Evolutionary conservation across 2,797 vertebrate genomes (phyloP).

Genomic region (Channallabes apus): DNA sequence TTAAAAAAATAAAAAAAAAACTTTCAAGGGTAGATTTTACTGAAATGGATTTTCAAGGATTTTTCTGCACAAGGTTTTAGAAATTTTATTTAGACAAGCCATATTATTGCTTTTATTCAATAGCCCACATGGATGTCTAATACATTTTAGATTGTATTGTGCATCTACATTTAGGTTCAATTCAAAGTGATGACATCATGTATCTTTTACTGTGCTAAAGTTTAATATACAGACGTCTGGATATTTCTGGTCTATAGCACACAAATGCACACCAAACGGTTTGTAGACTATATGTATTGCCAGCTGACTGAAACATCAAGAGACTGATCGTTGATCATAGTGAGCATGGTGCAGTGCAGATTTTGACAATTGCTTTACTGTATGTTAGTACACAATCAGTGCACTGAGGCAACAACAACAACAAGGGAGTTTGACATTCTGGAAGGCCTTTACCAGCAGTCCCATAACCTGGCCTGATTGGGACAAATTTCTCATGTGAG

Average conservation of each 20-base stretch:
- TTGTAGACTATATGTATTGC: not conserved
- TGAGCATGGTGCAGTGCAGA: no score
- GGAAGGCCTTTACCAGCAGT: not conserved
- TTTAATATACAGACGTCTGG: not conserved
- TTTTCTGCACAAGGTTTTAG: not conserved
- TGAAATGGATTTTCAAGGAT: not conserved
- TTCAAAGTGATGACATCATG: not conserved
- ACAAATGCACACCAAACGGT: not conserved
- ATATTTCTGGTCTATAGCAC: no score
- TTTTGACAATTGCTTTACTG: no score
- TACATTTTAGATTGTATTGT: not conserved
- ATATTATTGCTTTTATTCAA: not conserved
- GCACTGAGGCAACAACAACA: not conserved
- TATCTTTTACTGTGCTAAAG: not conserved
- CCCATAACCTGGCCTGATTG: not conserved
- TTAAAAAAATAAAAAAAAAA: not conserved
- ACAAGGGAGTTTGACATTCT: not conserved
- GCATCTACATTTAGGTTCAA: not conserved
- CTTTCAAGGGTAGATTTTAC: no score
- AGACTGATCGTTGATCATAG: no score
- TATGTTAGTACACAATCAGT: not conserved
- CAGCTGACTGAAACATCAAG: not conserved
- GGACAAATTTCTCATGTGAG: not conserved
- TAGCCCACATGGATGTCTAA: not conserved
- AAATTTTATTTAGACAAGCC: not conserved